Base-by-base conservation (phyloP, 2,797 vertebrate species). In the Sebastes glaucus region DNA sequence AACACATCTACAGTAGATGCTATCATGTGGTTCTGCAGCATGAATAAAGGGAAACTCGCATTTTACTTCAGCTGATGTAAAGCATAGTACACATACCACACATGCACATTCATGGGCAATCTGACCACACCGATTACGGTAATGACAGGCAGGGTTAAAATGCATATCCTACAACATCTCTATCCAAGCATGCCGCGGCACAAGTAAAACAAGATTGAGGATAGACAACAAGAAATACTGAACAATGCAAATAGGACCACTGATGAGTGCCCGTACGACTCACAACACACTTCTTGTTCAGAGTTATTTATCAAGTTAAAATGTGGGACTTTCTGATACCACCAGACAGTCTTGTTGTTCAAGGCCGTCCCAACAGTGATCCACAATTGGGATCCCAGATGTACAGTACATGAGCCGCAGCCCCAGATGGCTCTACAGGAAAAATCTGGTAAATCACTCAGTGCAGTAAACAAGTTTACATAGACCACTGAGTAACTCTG, bases 401-500 rank as follows among this genome's bases (percentile, higher is more conserved):
- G 88, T 63, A 75, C 62, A 55, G 88, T 65, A 75, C 62, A 61
- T 56, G 60, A 49, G 62, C 76, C 81, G 70, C 42, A 72, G 72
- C 46, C 65, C 84, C 87, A 87, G 82, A 91, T 87, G 89, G 66
- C 74, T 77, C 52, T 35, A 72, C 70, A 85, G 88, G 91, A 88
- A 81, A 72, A 87, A 84, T 85, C 91, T 93, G 89, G 80, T 38
- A 64, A 88, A 89, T 87, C 85, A 85, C 72, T 92, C 69, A 82
- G 71, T 11, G 76, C 55, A 60, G 78, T 77, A 74, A 86, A 87
- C 77, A 81, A 60, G 80, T 66, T 82, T 52, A 78, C 61, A 83
- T 13, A 78, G 52, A 79, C 66, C 61, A 59, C 49, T 22, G 38
- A 67, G 32, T 18, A 46, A 80, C 13, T 52, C 18, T 22, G 62